Percentiles rank a stretch among this genome's conserved stretches.
Conservation (phyloP, 1,140 invertebrate species). For the Tetragnatha versicolor region DNA sequence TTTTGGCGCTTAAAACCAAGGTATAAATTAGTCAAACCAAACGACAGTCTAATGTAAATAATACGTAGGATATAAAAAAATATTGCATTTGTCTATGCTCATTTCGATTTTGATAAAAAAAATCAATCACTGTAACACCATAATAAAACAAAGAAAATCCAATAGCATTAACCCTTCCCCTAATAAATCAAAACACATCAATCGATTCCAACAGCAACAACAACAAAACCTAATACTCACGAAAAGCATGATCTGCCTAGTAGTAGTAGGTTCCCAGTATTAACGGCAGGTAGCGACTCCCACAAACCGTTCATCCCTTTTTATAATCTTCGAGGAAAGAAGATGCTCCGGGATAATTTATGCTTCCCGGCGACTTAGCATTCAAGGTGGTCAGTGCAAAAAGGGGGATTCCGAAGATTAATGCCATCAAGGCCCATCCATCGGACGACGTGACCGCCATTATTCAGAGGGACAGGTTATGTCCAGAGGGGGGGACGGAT, state of each 20-base stretch:
- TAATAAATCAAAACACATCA: too few species aligned
- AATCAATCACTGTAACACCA: background rate
- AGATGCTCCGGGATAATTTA: slow-evolving; percentile 38
- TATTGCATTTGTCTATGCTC: too few species aligned
- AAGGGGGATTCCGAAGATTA: slow-evolving; percentile 10
- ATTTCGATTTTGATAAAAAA: too few species aligned
- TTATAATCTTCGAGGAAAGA: slow-evolving; percentile 45
- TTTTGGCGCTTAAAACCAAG: too few species aligned
- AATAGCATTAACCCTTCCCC: too few species aligned
- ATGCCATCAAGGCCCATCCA: slow-evolving; percentile 18
- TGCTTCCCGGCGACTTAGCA: slow-evolving; percentile 16
- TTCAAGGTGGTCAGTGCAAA: background rate
- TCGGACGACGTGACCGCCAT: slow-evolving; percentile 20
- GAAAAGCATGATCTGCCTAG: slow-evolving; percentile 9
- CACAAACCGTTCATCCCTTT: background rate
- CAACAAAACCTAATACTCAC: background rate
- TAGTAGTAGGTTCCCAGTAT: too few species aligned
- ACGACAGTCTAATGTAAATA: too few species aligned
- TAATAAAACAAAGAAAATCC: background rate
- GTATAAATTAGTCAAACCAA: too few species aligned
- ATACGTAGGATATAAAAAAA: too few species aligned
- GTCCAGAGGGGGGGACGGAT: background rate
- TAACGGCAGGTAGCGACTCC: background rate
- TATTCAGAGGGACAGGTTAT: slow-evolving; percentile 33
- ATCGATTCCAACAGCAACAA: background rate